A percentile compares a stretch with the other conserved stretches of the same genome.
These are phyloP conservation scores for Drosophila bifasciata DNA, from an alignment of 1,140 invertebrate species.

Conservation along the genomic window DNA sequence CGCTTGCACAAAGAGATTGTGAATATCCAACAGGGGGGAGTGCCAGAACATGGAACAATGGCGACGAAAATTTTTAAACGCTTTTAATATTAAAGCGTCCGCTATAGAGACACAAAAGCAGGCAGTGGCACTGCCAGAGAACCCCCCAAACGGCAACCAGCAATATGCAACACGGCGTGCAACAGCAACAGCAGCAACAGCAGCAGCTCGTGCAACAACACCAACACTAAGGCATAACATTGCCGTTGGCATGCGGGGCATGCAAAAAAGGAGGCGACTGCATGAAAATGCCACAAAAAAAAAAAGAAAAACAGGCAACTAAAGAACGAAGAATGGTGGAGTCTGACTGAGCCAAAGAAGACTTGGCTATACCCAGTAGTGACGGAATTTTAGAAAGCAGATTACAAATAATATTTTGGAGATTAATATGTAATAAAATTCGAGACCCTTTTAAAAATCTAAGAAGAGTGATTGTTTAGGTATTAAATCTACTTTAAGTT, in stretches of 20 bases:
- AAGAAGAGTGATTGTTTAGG: too few species aligned
- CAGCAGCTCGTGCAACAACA: slow-evolving; percentile 3
- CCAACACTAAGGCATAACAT: slow-evolving; percentile 19
- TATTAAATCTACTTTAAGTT: too few species aligned
- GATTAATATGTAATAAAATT: too few species aligned
- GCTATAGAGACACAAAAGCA: slow-evolving; percentile 52
- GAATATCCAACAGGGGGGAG: slow-evolving; percentile 4
- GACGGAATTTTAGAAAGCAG: too few species aligned
- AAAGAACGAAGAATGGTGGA: slow-evolving; percentile 6
- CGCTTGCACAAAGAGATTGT: slow-evolving; percentile 17
- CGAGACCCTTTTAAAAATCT: too few species aligned
- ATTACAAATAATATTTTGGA: too few species aligned
- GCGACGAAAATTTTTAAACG: slow-evolving; percentile 75
- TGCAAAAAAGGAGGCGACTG: slow-evolving; percentile 59
- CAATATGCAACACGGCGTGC: slow-evolving; percentile 69
- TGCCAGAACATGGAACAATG: slow-evolving; percentile 58
- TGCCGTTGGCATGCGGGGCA: slow-evolving; percentile 53
- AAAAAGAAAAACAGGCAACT: slow-evolving; percentile 15
- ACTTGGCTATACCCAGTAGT: not conserved
- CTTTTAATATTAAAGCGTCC: slow-evolving; percentile 79
- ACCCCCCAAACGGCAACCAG: slow-evolving; percentile 11
- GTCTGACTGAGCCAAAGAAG: not conserved
- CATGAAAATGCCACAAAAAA: slow-evolving; percentile 48
- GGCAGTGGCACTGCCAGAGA: slow-evolving; percentile 6
- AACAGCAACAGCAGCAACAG: slow-evolving; percentile 23